Percentiles rank a stretch among this genome's conserved stretches.
Conservation (phyloP, 2,113 vertebrate genomes). For the Gambusia affinis region DNA sequence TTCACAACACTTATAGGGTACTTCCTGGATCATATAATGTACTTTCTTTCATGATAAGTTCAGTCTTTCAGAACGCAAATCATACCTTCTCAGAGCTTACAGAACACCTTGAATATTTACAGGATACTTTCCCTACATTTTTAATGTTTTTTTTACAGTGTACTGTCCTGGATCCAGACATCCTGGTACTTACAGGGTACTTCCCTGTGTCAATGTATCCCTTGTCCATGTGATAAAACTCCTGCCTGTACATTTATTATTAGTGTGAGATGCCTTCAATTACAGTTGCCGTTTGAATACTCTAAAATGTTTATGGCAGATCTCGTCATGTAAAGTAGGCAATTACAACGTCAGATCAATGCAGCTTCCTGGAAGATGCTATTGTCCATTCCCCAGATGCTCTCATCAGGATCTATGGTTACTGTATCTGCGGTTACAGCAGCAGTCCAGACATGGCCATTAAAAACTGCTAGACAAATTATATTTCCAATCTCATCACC, state of each 20-base stretch:
- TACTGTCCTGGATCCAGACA: not conserved
- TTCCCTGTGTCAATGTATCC: not conserved
- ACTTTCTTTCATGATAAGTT: not conserved
- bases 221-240: not conserved
- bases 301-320: not conserved
- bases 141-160: not conserved
- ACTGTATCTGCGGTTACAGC: not conserved
- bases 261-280: not conserved
- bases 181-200: not conserved
- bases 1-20: not conserved
- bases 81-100: not conserved
- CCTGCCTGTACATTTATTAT: not conserved
- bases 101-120: not conserved
- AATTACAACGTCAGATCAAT: not conserved
- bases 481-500: not conserved
- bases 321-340: not conserved
- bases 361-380: not conserved
- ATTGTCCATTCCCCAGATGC: not conserved
- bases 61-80: not conserved
- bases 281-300: not conserved
- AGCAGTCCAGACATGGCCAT: slow-evolving; percentile 1
- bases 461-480: not conserved
- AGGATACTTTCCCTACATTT: not conserved
- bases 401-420: not conserved
- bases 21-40: not conserved